Conservation (phyloP, 2,113 vertebrate genomes). For the Narcine bancroftii region DNA sequence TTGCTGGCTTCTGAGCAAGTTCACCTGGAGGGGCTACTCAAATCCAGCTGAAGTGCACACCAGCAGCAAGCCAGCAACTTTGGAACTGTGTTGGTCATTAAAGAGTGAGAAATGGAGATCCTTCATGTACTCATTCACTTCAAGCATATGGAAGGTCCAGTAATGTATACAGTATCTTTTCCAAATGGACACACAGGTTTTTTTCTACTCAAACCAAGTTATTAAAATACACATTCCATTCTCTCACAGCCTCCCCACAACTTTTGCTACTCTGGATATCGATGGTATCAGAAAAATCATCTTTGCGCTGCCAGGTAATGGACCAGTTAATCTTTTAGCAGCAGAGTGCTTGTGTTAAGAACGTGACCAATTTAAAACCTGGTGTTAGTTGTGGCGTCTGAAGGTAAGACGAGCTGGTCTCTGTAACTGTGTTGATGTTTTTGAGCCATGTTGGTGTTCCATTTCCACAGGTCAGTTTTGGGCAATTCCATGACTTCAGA, state of each 20-base stretch:
- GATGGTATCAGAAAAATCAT: slow-evolving; percentile 97
- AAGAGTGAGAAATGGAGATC: not conserved
- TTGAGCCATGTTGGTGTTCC: not conserved
- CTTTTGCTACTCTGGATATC: slow-evolving; percentile 95
- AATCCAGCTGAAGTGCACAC: no score
- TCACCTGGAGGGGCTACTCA: not conserved
- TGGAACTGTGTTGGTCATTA: not conserved
- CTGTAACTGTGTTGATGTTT: not conserved
- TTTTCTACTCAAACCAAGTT: not conserved
- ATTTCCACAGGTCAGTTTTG: slow-evolving; percentile 6
- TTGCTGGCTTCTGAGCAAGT: not conserved
- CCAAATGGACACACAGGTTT: not conserved
- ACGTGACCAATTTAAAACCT: not conserved
- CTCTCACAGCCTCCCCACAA: slow-evolving; percentile 82
- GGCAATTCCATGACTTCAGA: not conserved
- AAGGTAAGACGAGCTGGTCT: not conserved
- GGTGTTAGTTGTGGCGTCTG: not conserved
- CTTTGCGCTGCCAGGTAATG: slow-evolving; percentile 96
- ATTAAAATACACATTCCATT: slow-evolving; percentile 41
- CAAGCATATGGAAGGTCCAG: not conserved
- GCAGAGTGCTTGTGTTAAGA: not conserved
- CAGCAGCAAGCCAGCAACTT: not conserved
- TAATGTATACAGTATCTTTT: slow-evolving; percentile 10
- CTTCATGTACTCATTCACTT: not conserved
- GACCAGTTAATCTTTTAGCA: slow-evolving; percentile 41